Evolutionary conservation across 1,140 invertebrate genomes (phyloP).

Genomic region (Zaprionus camerounensis): DNA sequence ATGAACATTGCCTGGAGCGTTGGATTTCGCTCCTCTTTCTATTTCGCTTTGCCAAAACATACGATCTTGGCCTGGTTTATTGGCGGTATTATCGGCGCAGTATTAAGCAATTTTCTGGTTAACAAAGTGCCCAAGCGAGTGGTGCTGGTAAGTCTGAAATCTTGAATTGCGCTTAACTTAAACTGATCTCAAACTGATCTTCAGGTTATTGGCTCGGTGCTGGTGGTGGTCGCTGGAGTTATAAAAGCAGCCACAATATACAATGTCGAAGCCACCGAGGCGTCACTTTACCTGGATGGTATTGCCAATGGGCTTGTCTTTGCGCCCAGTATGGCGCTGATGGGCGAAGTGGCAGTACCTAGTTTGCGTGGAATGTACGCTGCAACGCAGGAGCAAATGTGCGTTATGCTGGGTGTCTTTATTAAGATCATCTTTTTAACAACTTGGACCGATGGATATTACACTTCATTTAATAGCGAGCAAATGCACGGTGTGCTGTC

Average conservation of each 20-base stretch:
- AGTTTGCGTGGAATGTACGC: conserved; percentile 38
- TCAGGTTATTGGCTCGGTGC: conserved; percentile 32
- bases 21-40: conserved; percentile 35
- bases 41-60: conserved; percentile 7
- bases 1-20: conserved; percentile 72
- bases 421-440: conserved; percentile 43
- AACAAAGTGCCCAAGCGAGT: conserved; percentile 62
- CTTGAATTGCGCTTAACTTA: background rate
- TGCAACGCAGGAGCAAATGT: conserved; percentile 41
- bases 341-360: conserved; percentile 47
- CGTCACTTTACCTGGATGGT: conserved; percentile 57
- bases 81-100: conserved; percentile 58
- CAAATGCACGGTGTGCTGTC: conserved; percentile 58
- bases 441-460: conserved; percentile 10
- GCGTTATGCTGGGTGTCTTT: conserved; percentile 34
- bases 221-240: conserved; percentile 55
- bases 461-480: conserved; percentile 28
- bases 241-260: conserved; percentile 19
- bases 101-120: conserved; percentile 38
- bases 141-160: conserved; percentile 45
- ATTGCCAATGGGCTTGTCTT: conserved; percentile 63
- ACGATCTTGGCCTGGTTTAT: conserved; percentile 65
- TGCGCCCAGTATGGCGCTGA: conserved; percentile 59
- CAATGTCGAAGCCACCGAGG: conserved; percentile 23
- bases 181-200: background rate